Evolutionary conservation across 2,113 vertebrate species (phyloP).

Genomic region (Scomber japonicus): DNA sequence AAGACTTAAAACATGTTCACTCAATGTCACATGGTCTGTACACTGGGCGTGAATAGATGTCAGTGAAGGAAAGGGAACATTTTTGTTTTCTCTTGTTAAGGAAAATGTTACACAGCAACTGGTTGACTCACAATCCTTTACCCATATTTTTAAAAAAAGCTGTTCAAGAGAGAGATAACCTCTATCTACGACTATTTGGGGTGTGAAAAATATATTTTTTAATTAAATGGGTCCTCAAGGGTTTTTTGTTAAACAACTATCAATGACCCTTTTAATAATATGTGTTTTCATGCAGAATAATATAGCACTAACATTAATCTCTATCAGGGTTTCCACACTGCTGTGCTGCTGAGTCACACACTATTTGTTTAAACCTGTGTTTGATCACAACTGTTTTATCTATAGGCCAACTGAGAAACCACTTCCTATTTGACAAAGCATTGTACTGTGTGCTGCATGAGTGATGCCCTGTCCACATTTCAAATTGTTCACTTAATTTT

Average conservation of each 20-base stretch:
- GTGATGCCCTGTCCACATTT: too few species aligned
- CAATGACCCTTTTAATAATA: background rate
- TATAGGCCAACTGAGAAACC: too few species aligned
- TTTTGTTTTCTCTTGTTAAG: constrained; percentile 5
- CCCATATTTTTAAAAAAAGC: background rate
- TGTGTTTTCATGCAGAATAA: too few species aligned
- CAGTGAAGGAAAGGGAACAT: background rate
- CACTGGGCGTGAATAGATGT: background rate
- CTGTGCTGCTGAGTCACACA: background rate
- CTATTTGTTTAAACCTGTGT: constrained; percentile 1
- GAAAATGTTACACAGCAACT: background rate
- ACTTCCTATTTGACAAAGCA: too few species aligned
- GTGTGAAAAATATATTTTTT: background rate
- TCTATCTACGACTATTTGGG: background rate
- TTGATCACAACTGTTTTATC: too few species aligned
- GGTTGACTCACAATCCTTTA: background rate
- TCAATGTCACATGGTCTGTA: background rate
- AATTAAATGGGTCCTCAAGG: background rate
- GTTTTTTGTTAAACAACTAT: constrained; percentile 4
- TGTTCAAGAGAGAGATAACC: background rate
- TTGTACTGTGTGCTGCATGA: too few species aligned
- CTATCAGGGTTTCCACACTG: background rate
- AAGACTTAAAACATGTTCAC: background rate
- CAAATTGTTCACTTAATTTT: too few species aligned
- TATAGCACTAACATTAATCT: background rate